Percentiles rank a stretch among this genome's conserved stretches.
Conservation (phyloP, 1,140 invertebrate species). For the Leptinotarsa defecta region DNA sequence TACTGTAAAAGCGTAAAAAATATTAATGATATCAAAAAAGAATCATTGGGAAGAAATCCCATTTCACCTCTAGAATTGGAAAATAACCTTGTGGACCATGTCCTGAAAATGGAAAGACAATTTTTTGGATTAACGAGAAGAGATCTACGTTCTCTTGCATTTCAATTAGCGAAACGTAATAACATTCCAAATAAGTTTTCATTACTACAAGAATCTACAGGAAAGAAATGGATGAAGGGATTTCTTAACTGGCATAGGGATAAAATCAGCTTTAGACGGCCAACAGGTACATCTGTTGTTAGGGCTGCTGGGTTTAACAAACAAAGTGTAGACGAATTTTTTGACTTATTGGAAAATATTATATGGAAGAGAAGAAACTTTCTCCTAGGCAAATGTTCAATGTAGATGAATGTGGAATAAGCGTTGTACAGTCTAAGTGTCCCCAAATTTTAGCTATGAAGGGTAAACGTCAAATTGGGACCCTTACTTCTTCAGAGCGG, state of each 20-base stretch:
- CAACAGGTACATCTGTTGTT: slow-evolving; percentile 14
- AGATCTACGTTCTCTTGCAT: slow-evolving; percentile 28
- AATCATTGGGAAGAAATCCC: background rate
- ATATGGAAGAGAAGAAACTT: slow-evolving; percentile 15
- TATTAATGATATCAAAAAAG: background rate
- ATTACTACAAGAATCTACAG: slow-evolving; percentile 19
- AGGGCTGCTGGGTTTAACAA: slow-evolving; percentile 22
- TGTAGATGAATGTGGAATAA: no score
- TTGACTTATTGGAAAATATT: slow-evolving; percentile 25
- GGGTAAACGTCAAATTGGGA: no score
- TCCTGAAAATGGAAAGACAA: slow-evolving; percentile 15
- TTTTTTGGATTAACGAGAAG: slow-evolving; percentile 23
- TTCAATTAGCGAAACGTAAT: slow-evolving; percentile 24
- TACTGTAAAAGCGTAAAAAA: background rate
- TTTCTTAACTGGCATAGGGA: slow-evolving; percentile 21
- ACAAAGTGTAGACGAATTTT: slow-evolving; percentile 24
- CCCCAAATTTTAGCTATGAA: no score
- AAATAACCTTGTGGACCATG: slow-evolving; percentile 14
- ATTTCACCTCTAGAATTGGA: slow-evolving; percentile 15
- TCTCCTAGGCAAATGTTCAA: background rate
- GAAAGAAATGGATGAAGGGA: slow-evolving; percentile 21
- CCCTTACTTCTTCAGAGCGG: no score
- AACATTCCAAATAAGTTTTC: slow-evolving; percentile 28
- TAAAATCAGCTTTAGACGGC: background rate
- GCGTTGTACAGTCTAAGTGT: no score